These are phyloP conservation scores for Discoglossus pictus DNA, from an alignment of 2,797 vertebrate species.

Conservation along the genomic window DNA sequence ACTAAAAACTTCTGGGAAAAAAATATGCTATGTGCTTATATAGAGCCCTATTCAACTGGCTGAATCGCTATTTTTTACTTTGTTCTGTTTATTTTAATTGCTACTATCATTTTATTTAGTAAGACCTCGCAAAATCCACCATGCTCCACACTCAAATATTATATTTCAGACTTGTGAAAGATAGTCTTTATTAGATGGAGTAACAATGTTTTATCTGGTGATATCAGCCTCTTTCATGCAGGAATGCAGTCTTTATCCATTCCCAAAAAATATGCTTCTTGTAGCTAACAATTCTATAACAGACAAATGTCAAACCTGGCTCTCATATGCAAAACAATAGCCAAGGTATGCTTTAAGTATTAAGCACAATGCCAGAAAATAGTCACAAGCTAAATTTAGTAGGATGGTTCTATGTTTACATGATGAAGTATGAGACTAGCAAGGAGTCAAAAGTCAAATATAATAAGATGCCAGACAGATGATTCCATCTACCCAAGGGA, in stretches of 20 bases:
- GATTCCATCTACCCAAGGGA: constrained; percentile 50
- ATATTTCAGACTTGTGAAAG: no score
- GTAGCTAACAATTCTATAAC: constrained; percentile 17
- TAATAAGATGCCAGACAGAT: constrained; percentile 49
- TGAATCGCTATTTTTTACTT: no score
- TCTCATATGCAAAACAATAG: constrained; percentile 26
- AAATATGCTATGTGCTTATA: no score
- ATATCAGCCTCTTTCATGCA: no score
- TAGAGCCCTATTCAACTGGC: no score
- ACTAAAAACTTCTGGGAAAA: no score
- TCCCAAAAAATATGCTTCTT: constrained; percentile 10
- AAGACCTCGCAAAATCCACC: no score
- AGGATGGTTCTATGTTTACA: constrained; percentile 45
- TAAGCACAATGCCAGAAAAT: constrained; percentile 35
- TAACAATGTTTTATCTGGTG: no score
- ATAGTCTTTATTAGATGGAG: no score
- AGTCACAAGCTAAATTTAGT: constrained; percentile 46
- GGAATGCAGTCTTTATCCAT: constrained; percentile 9
- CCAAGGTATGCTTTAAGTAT: constrained; percentile 47
- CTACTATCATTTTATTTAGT: no score
- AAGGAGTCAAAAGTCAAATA: constrained; percentile 45
- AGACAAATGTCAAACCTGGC: constrained; percentile 28
- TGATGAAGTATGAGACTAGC: constrained; percentile 46
- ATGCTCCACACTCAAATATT: no score
- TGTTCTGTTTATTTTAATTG: no score